Percentiles rank a stretch among this genome's conserved stretches.
Conservation (phyloP, 2,113 vertebrate species). For the Rhinogobius similis region DNA sequence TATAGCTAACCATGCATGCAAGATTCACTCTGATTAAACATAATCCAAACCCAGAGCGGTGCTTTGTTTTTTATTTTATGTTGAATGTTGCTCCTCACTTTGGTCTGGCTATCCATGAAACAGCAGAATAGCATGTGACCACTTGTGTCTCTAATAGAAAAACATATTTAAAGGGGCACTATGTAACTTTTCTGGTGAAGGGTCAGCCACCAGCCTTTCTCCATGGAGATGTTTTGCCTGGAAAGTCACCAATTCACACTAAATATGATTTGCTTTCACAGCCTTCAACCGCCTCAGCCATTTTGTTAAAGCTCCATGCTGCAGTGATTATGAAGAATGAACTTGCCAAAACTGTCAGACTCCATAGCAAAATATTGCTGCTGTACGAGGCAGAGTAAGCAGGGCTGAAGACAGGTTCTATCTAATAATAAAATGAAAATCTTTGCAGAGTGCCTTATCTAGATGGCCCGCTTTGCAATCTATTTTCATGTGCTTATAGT, state of each 20-base stretch:
- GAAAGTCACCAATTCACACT: not conserved
- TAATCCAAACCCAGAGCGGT: no score
- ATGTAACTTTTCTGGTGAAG: no score
- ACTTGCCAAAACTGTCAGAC: conserved; percentile 6
- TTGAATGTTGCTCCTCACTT: no score
- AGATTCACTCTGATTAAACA: no score
- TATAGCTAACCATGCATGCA: no score
- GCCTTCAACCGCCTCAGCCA: not conserved
- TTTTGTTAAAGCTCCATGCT: not conserved
- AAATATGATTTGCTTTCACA: not conserved
- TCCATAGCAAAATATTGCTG: not conserved
- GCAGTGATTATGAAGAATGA: conserved; percentile 11
- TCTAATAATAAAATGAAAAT: not conserved
- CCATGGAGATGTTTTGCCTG: no score
- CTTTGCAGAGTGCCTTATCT: not conserved
- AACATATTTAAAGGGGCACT: no score
- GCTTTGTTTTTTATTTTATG: no score
- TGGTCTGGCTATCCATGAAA: no score
- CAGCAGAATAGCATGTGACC: not conserved
- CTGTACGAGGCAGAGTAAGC: not conserved
- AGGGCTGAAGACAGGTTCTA: not conserved
- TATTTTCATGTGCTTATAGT: not conserved
- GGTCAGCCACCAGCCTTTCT: no score
- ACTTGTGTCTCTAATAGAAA: not conserved
- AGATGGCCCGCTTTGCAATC: not conserved